Evolutionary conservation across 1,140 invertebrate genomes (phyloP).

Genomic region (Armadillidium nasatum): DNA sequence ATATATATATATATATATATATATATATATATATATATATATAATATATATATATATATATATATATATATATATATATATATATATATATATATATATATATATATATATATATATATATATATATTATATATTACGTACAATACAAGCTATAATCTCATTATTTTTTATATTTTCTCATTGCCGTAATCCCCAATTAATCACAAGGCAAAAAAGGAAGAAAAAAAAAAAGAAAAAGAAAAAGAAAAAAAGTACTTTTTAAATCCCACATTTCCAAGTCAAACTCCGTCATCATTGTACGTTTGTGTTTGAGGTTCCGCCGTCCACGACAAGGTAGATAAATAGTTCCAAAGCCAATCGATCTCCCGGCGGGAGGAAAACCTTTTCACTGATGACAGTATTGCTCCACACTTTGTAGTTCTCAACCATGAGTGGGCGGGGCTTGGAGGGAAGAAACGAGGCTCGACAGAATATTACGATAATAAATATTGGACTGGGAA

Average conservation of each 20-base stretch:
- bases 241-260: background rate
- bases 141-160: background rate
- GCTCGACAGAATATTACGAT: background rate
- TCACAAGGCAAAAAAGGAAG: no score
- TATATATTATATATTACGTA: background rate
- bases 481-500: background rate
- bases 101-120: constrained; percentile 6
- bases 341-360: background rate
- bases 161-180: background rate
- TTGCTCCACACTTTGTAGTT: background rate
- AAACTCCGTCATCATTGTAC: background rate
- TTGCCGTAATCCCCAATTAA: background rate
- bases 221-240: no score
- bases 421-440: background rate
- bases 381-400: background rate
- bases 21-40: no score
- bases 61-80: no score
- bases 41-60: no score
- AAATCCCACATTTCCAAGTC: background rate
- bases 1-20: no score
- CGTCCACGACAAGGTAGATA: no score
- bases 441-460: background rate
- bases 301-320: background rate
- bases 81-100: no score
- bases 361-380: background rate